A percentile compares a stretch with the other conserved stretches of the same genome.
Evolutionary conservation across 2,888 invertebrate genomes (phyloP).

Genomic region (Melanophora roralis): DNA sequence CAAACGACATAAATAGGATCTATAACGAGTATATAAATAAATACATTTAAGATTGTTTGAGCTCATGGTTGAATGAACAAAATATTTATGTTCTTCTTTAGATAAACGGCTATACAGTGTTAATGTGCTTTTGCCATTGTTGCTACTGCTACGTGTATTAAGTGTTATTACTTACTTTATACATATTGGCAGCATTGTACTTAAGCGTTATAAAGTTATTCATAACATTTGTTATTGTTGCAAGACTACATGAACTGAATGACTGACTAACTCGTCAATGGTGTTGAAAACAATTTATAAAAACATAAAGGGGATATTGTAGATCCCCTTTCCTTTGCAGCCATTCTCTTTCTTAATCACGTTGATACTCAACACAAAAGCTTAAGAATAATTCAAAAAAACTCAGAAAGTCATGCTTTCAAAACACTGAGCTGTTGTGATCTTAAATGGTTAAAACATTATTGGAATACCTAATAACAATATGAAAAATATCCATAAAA

Average conservation of each 20-base stretch:
- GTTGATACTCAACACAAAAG: constrained; percentile 25
- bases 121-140: background rate
- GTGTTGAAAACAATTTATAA: constrained; percentile 62
- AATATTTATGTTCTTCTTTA: constrained; percentile 57
- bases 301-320: constrained; percentile 50
- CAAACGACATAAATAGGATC: constrained; percentile 20
- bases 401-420: constrained; percentile 34
- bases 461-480: constrained; percentile 60
- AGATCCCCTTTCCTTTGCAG: background rate
- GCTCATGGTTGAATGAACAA: constrained; percentile 50
- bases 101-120: constrained; percentile 39
- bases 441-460: constrained; percentile 54
- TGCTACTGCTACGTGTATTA: constrained; percentile 9
- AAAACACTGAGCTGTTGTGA: constrained; percentile 50
- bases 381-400: constrained; percentile 21
- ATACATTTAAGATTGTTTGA: constrained; percentile 21
- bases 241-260: background rate
- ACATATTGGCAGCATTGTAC: constrained; percentile 45
- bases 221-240: constrained; percentile 56
- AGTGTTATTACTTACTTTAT: background rate
- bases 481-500: constrained; percentile 38
- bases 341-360: background rate
- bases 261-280: constrained; percentile 49
- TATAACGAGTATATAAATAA: constrained; percentile 40
- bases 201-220: constrained; percentile 57